Evolutionary conservation across 2,797 vertebrate genomes (phyloP), one percentile per base, ranked within the genome.

Genomic region (Falco biarmicus): DNA sequence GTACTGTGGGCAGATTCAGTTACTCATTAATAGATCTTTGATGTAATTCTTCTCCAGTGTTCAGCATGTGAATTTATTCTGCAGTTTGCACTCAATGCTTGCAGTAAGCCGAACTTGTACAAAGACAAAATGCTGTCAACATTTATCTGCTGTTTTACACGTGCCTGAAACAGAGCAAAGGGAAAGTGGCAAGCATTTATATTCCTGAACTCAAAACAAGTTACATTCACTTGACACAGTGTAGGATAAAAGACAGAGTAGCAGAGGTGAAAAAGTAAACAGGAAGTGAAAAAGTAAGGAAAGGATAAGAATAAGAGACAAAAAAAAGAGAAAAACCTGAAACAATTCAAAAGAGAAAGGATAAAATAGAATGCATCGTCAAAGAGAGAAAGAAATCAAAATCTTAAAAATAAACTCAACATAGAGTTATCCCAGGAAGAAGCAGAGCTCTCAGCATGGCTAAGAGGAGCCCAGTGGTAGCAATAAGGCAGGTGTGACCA

Each of bases 81-180:
- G 89, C 59, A 88, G 14, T 91, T 90, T 91, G 74, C 74, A 75
- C 85, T 94, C 93, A 79, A 17, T 59, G 83, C 77, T 84, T 86
- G 79, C 70, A 90, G 80, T 76, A 37, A 95, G 47, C 25, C 60
- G 63, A 86, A 84, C 48, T 37, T 34, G 75, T 87, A 64, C 68
- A 80, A 77, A 91, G 93, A 95, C 76, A 93, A 92, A 94, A 93
- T n/a, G 68, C 66, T 93, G 84, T 70, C 94, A 93, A 89, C 87
- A 68, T 94, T 90, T 90, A 89, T 85, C 76, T 96, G 87, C 79
- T 86, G 84, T 68, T 93, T 95, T 94, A 82, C 87, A 96, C 78
- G 68, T 39, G 70, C 81, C 61, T 78, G 69, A 64, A 87, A 84
- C 60, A 78, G 45, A 93, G 94, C 75, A 95, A 96, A 94, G 73